These are phyloP conservation scores for Lophotriccus pileatus DNA, from an alignment of 2,797 vertebrate genomes.

Conservation along the genomic window DNA sequence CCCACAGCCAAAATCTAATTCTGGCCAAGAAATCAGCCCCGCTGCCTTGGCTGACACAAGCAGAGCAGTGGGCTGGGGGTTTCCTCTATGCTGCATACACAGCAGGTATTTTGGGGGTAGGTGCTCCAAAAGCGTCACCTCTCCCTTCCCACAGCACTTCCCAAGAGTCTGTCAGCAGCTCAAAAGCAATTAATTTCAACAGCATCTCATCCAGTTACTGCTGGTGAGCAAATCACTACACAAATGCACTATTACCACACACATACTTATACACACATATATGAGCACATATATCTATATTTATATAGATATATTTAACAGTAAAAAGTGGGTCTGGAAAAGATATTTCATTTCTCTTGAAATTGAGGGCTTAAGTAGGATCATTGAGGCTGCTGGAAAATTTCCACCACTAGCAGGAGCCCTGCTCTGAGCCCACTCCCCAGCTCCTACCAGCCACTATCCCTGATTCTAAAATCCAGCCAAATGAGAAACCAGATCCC, in stretches of 20 bases:
- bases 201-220: background rate
- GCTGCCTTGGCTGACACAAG: background rate
- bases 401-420: slow-evolving; percentile 44
- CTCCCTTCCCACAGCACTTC: background rate
- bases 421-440: background rate
- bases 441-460: background rate
- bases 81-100: background rate
- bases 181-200: slow-evolving; percentile 34
- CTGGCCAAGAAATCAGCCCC: background rate
- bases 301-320: background rate
- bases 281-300: background rate
- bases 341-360: slow-evolving; percentile 19
- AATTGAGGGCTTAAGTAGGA: slow-evolving; percentile 59
- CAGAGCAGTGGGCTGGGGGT: background rate
- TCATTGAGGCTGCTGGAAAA: background rate
- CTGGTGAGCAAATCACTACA: background rate
- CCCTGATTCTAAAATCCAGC: background rate
- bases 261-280: slow-evolving; percentile 17
- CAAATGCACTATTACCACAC: background rate
- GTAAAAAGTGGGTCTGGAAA: background rate
- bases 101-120: slow-evolving; percentile 11
- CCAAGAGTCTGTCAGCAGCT: slow-evolving; percentile 11
- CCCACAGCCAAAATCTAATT: slow-evolving; percentile 11
- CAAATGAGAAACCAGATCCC: slow-evolving; percentile 61
- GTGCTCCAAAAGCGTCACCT: background rate